Conservation (phyloP, 2,797 vertebrate species). For the Gallinago stenura region DNA sequence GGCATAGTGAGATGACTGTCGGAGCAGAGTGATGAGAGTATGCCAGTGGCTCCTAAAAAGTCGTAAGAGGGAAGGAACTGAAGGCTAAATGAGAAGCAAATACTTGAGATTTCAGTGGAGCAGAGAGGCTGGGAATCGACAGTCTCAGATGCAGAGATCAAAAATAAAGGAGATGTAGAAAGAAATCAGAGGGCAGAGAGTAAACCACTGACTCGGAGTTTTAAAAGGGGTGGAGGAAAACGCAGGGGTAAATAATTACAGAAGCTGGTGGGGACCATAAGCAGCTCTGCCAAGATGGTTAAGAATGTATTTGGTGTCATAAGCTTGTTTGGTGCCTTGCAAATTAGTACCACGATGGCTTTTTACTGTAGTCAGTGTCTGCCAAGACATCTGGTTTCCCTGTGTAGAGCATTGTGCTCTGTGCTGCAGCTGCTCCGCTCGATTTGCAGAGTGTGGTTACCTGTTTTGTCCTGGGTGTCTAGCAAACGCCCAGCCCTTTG, state of each 20-base stretch:
- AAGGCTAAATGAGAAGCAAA: background rate
- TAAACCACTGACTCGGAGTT: background rate
- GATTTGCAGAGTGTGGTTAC: background rate
- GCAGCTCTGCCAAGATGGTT: background rate
- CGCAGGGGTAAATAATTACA: background rate
- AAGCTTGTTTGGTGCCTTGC: background rate
- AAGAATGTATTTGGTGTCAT: background rate
- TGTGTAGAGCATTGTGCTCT: background rate
- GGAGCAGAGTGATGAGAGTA: background rate
- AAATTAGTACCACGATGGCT: background rate
- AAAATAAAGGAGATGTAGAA: background rate
- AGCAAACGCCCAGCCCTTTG: background rate
- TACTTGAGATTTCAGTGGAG: background rate
- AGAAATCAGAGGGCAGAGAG: background rate
- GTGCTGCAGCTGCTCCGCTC: background rate
- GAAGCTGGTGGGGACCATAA: background rate
- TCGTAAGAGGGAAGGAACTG: background rate
- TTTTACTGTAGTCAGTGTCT: background rate
- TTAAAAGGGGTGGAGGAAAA: background rate
- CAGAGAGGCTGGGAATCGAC: background rate
- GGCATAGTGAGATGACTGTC: background rate
- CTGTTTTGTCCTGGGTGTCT: background rate
- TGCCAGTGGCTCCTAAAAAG: background rate
- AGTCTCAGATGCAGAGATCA: background rate
- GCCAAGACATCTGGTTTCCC: background rate